Base-by-base conservation (phyloP, 1,140 invertebrate species). In the Agrilus planipennis region DNA sequence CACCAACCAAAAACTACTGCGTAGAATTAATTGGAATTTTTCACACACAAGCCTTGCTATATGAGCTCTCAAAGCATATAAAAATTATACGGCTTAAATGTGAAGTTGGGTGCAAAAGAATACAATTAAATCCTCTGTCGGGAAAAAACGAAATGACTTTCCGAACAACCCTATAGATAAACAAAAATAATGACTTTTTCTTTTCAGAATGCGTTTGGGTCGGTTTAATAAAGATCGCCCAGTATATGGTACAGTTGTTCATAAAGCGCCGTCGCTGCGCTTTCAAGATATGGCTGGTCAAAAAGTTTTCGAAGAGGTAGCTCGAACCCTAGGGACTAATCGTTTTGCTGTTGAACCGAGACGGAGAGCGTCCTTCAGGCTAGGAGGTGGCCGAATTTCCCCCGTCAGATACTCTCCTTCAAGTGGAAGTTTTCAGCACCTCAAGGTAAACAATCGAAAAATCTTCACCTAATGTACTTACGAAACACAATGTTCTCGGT, bases 241-340 rank as follows among this genome's bases (percentile, higher is more conserved):
- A 4, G 65, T 79, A 22, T 81, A 75, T 51, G 78, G 78, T 1
- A 68, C 70, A 27, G 57, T 80, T 16, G 63, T 80, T 2, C 73
- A 72, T 45, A 70, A 73, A 41, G 68, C 70, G n/a, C 70, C 71
- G 2, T 42, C 57, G 19, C 42, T 53, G 43, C 63, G 31, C 51
- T 63, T 51, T 54, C 62, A 46, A 51, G 64, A 58, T 49, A 60
- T 46, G 49, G 46, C 47, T 45, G 60, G 49, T 41, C 56, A 54
- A 54, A 50, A 57, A 25, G 61, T 65, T 6, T 67, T 68, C 41
- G 69, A 72, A 40, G 68, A 70, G 22, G 49, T 67, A 3, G 54
- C 59, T 4, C 53, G 55, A 20, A 49, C 63, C 22, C 70, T 67
- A 40, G 69, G 67, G n/a, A 67, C 57, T 7, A 46, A 66, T 14